A percentile compares a stretch with the other conserved stretches of the same genome.
Conservation (phyloP, 2,113 vertebrate species). For the Oriolus oriolus region DNA sequence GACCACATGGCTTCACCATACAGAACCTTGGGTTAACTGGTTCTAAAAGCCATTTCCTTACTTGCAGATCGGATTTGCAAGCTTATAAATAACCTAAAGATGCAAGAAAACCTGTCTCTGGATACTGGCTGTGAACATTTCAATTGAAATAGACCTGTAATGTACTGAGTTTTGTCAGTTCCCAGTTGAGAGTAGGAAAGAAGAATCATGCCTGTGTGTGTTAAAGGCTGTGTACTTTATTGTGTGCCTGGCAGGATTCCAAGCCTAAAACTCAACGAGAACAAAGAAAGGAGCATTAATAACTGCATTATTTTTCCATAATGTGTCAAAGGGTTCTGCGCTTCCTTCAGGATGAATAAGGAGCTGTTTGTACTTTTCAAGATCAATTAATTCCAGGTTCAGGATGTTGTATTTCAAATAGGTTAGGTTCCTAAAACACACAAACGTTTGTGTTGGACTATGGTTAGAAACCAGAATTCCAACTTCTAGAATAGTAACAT, state of each 20-base stretch:
- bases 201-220: conserved; percentile 60
- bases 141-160: conserved; percentile 25
- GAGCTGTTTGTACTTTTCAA: conserved; percentile 72
- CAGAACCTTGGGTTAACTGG: not conserved
- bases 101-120: not conserved
- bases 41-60: not conserved
- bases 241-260: conserved; percentile 64
- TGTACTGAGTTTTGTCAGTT: conserved; percentile 54
- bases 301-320: conserved; percentile 75
- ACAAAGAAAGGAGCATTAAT: conserved; percentile 60
- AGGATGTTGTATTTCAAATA: conserved; percentile 71
- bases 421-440: conserved; percentile 67
- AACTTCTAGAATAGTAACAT: conserved; percentile 74
- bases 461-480: conserved; percentile 74
- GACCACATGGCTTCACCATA: not conserved
- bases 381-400: conserved; percentile 76
- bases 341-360: conserved; percentile 63
- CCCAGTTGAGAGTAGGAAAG: conserved; percentile 26
- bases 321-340: conserved; percentile 63
- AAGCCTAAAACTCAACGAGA: conserved; percentile 66
- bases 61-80: conserved; percentile 19
- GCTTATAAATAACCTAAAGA: conserved; percentile 20
- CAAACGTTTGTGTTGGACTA: conserved; percentile 74
- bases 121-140: not conserved
- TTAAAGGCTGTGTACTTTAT: conserved; percentile 67